Conservation (phyloP, 2,888 invertebrate species). For the Harpalus rubripes region DNA sequence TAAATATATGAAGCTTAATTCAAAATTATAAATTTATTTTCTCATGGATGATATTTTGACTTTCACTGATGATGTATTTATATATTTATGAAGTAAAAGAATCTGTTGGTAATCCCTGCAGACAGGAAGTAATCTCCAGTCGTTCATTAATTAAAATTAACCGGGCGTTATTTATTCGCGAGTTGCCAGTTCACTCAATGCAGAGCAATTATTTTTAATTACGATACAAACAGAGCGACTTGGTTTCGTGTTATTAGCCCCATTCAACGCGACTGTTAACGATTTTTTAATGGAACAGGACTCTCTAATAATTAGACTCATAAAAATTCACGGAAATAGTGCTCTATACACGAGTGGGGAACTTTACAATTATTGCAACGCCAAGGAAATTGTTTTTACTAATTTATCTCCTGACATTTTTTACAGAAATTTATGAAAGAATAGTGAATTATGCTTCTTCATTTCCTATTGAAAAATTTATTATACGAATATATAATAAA, state of each 20-base stretch:
- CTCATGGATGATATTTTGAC: too few species aligned
- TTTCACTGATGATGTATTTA: background rate
- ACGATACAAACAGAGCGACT: conserved; percentile 40
- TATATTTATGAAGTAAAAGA: conserved; percentile 15
- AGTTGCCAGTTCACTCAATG: conserved; percentile 45
- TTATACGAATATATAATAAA: background rate
- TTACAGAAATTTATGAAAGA: background rate
- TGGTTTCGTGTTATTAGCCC: conserved; percentile 33
- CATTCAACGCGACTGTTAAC: conserved; percentile 12
- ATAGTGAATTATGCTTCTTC: background rate
- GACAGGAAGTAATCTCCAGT: conserved; percentile 56
- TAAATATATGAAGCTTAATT: too few species aligned
- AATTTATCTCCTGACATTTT: background rate
- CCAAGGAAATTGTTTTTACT: background rate
- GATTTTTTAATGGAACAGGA: conserved; percentile 39
- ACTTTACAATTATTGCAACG: background rate
- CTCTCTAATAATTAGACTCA: conserved; percentile 26
- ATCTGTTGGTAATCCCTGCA: conserved; percentile 48
- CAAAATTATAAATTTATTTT: too few species aligned
- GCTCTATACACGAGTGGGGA: background rate
- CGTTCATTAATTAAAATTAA: conserved; percentile 64
- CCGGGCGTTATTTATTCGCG: conserved; percentile 54
- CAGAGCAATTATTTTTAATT: conserved; percentile 55
- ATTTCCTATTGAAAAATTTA: background rate
- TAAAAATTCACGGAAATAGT: conserved; percentile 35